phyloP scores from a whole-genome alignment of 2,888 invertebrate genomes.

The Drosophila nr. medialis region DNA sequence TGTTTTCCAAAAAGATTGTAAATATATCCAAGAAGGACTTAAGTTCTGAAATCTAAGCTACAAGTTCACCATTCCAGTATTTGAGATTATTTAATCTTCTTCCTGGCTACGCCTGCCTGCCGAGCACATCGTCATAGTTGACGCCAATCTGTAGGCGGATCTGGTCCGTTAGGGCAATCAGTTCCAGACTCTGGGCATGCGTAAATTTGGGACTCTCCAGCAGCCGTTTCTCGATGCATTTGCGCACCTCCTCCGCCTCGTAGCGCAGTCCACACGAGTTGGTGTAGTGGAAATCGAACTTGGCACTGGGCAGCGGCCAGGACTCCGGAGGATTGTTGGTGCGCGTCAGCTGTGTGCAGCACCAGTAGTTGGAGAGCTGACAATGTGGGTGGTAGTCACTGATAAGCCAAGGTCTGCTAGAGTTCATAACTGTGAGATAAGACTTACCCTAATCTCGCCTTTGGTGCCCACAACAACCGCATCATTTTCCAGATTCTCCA shows the following conservation, averaged over 20 bases:
- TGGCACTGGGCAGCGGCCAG: conserved; percentile 87
- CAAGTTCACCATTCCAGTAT: background rate
- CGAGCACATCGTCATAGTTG: conserved; percentile 83
- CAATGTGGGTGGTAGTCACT: conserved; percentile 29
- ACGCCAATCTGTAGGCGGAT: conserved; percentile 89
- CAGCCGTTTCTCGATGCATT: conserved; percentile 88
- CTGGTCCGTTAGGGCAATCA: conserved; percentile 89
- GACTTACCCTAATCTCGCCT: conserved; percentile 83
- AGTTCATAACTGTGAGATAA: conserved; percentile 3
- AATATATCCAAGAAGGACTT: background rate
- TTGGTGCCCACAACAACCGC: conserved; percentile 83
- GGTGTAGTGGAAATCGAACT: conserved; percentile 87
- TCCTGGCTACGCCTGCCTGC: conserved; percentile 8
- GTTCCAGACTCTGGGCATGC: conserved; percentile 87
- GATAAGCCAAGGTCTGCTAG: background rate
- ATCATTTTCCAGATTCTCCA: conserved; percentile 71
- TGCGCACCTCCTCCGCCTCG: conserved; percentile 90
- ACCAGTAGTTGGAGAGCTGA: conserved; percentile 85
- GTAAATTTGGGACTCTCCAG: conserved; percentile 89
- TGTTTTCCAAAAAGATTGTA: background rate
- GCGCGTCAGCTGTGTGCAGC: conserved; percentile 85
- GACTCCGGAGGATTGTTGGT: conserved; percentile 87
- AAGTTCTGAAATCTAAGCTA: background rate
- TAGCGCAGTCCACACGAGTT: conserved; percentile 91
- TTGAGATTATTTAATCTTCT: background rate